Conservation (phyloP, 2,113 vertebrate species). For the Hyla sarda region DNA sequence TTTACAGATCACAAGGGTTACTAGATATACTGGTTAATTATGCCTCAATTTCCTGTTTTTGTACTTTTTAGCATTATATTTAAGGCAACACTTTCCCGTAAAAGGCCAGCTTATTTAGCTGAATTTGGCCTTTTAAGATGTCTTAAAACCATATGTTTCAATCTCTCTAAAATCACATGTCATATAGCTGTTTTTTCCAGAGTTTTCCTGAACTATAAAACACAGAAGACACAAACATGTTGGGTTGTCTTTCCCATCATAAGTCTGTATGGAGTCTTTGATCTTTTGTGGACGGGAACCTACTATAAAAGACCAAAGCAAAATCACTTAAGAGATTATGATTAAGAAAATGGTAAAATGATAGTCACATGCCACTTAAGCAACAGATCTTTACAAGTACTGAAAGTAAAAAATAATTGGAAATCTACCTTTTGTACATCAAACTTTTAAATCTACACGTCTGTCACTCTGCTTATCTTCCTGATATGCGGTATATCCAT, state of each 20-base stretch:
- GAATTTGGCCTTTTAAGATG: neutral
- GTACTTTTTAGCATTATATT: neutral
- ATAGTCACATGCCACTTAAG: neutral
- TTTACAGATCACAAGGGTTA: neutral
- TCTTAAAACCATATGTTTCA: constrained; percentile 15
- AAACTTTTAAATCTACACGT: no score
- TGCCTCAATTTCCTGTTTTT: neutral
- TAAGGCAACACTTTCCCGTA: neutral
- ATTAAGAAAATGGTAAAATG: neutral
- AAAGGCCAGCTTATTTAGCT: neutral
- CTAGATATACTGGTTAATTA: neutral
- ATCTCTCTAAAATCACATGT: neutral
- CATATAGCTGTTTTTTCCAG: neutral
- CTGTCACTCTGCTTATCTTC: no score
- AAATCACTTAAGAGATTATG: neutral
- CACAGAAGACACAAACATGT: neutral
- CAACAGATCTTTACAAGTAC: neutral
- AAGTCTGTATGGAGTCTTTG: constrained; percentile 8
- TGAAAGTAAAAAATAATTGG: no score
- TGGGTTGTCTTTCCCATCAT: neutral
- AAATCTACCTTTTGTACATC: no score
- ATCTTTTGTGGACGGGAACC: constrained; percentile 17
- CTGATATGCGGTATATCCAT: no score
- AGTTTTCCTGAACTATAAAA: neutral
- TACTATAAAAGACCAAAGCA: constrained; percentile 33